These are phyloP conservation scores for Fabriciana adippe DNA, from an alignment of 2,888 invertebrate genomes.

Conservation along the genomic window DNA sequence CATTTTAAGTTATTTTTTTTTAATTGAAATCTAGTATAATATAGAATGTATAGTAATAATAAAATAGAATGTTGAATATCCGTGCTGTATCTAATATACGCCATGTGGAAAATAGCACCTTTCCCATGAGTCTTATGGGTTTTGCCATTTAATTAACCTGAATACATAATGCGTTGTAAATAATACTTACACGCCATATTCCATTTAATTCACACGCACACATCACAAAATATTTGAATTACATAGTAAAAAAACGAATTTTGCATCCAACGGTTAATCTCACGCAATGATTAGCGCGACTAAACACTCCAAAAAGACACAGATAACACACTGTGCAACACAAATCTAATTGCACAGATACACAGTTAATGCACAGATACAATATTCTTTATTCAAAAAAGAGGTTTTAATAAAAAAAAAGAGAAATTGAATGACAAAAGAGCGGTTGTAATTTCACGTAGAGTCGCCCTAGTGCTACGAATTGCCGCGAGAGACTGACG, in stretches of 20 bases:
- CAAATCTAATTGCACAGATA: slow-evolving; percentile 3
- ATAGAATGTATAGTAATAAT: too few species aligned
- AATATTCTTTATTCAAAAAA: slow-evolving; percentile 15
- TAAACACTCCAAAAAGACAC: slow-evolving; percentile 29
- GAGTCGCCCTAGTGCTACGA: slow-evolving; percentile 51
- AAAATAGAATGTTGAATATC: too few species aligned
- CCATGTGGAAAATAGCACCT: not conserved
- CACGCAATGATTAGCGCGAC: slow-evolving; percentile 38
- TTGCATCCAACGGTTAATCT: slow-evolving; percentile 42
- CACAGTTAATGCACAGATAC: slow-evolving; percentile 8
- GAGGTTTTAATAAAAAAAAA: slow-evolving; percentile 59
- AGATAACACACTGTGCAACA: slow-evolving; percentile 30
- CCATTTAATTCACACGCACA: slow-evolving; percentile 33
- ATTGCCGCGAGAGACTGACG: slow-evolving; percentile 64
- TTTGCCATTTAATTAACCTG: slow-evolving; percentile 20
- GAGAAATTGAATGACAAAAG: slow-evolving; percentile 49
- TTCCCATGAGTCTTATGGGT: not conserved
- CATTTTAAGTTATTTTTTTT: too few species aligned
- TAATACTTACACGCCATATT: slow-evolving; percentile 40
- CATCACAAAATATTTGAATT: slow-evolving; percentile 35
- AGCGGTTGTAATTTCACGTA: slow-evolving; percentile 43
- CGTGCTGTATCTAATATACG: not conserved
- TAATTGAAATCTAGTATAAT: too few species aligned
- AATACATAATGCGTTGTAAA: slow-evolving; percentile 10
- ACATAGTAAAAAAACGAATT: slow-evolving; percentile 38